Percentiles rank a stretch among this genome's conserved stretches.
phyloP scores from a whole-genome alignment of 2,888 invertebrate genomes.

The Sialis lutaria region DNA sequence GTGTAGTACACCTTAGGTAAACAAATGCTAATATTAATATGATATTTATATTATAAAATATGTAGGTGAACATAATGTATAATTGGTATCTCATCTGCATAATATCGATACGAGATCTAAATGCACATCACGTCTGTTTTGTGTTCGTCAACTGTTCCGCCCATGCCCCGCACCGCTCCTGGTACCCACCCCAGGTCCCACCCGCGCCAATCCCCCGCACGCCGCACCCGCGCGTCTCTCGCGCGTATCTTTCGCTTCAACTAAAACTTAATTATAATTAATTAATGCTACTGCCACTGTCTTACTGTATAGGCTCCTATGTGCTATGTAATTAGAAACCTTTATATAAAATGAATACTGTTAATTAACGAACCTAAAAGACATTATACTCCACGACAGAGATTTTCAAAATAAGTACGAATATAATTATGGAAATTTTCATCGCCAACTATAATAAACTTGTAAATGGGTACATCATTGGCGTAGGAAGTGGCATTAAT shows the following conservation, averaged over 20 bases:
- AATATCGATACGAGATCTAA: slow-evolving; percentile 23
- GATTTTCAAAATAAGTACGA: slow-evolving; percentile 25
- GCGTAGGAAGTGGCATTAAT: slow-evolving; percentile 9
- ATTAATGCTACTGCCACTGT: slow-evolving; percentile 51
- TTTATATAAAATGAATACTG: slow-evolving; percentile 41
- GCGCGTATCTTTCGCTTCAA: slow-evolving; percentile 25
- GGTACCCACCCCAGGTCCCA: slow-evolving; percentile 23
- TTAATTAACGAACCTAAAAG: slow-evolving; percentile 38
- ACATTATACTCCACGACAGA: slow-evolving; percentile 25
- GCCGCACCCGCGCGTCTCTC: slow-evolving; percentile 18
- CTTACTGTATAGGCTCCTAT: slow-evolving; percentile 32
- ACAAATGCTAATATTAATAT: too few species aligned
- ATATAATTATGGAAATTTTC: slow-evolving; percentile 21
- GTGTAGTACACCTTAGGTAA: too few species aligned
- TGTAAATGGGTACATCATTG: slow-evolving; percentile 7
- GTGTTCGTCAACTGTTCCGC: neutral
- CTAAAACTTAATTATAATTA: slow-evolving; percentile 76
- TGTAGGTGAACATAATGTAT: too few species aligned
- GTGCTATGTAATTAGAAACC: slow-evolving; percentile 37
- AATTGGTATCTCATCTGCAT: slow-evolving; percentile 17
- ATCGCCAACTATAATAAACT: slow-evolving; percentile 9
- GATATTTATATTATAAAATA: too few species aligned
- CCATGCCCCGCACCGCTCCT: slow-evolving; percentile 7
- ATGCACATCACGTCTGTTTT: slow-evolving; percentile 23
- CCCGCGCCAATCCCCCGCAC: slow-evolving; percentile 32